Conservation (phyloP, 1,140 invertebrate genomes). For the Meteorus sp. region DNA sequence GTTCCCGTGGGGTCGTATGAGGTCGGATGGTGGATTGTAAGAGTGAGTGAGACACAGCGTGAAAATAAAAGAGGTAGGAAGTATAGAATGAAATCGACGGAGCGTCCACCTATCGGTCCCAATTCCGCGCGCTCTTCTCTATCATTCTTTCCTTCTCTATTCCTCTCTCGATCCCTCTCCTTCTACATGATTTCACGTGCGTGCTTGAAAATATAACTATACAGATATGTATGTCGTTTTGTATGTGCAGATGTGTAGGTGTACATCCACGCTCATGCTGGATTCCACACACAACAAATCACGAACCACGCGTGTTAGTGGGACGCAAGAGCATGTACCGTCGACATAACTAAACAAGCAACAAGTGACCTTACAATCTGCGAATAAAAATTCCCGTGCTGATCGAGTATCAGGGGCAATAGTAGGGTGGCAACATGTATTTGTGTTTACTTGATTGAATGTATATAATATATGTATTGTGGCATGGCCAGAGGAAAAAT, state of each 20-base stretch:
- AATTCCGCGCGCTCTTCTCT: conserved; percentile 36
- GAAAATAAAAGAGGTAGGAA: too few relatives aligned
- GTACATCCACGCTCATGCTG: conserved; percentile 9
- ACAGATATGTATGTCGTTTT: conserved; percentile 12
- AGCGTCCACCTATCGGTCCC: conserved; percentile 51
- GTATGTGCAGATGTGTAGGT: conserved; percentile 8
- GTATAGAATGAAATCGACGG: conserved; percentile 49
- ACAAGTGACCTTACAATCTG: conserved; percentile 57
- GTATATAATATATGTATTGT: too few relatives aligned
- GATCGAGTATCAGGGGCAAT: conserved; percentile 45
- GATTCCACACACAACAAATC: conserved; percentile 26
- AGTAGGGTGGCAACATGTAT: neutral
- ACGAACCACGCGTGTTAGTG: conserved; percentile 25
- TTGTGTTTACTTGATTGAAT: neutral
- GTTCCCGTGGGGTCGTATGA: conserved; percentile 8
- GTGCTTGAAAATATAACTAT: too few relatives aligned
- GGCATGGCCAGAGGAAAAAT: conserved; percentile 4
- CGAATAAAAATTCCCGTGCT: conserved; percentile 51
- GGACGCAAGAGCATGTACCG: conserved; percentile 28
- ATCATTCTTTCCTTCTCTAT: conserved; percentile 20
- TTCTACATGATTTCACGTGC: too few relatives aligned
- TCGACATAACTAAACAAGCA: conserved; percentile 55
- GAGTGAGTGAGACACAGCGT: neutral
- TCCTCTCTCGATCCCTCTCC: too few relatives aligned
- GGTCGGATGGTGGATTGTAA: neutral